Base-by-base conservation (phyloP, 2,113 vertebrate genomes). In the Oryzias melastigma region DNA sequence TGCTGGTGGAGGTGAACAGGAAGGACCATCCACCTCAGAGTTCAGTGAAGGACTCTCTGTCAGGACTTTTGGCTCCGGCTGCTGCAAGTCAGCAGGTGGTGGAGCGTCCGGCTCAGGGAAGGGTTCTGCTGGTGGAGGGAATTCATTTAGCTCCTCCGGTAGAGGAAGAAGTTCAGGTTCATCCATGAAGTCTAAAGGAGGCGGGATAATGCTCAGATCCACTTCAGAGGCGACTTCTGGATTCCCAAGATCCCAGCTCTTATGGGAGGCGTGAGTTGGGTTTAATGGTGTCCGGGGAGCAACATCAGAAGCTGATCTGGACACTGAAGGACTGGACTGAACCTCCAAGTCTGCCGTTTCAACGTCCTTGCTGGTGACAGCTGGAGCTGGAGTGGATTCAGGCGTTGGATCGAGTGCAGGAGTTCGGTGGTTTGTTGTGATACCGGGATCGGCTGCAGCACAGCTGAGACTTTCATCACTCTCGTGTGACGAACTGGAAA, bases 111-210 rank as follows among this genome's bases (percentile, higher is more conserved):
- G 52, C 17, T 29, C 57, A 3, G 16, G 19, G 3, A 63, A 20
- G 44, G 42, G 12, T n/a, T 14, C 46, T 13, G 29, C 15, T 25
- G 55, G 7, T 40, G 19, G 44, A 35, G 17, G 27, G 15, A 47
- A 29, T 25, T 58, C 27, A n/a, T 57, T 63, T 20, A 47, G 20
- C 5, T 27, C 25, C 5, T 42, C 16, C 14, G 66, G 69, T 40
- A 46, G 18, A 10, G 50, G 41, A 20, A 20, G 7, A 59, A 41
- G 41, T 2, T 2, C 8, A 15, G 83, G 80, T 14, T 84, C 62
- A 72, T 93, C 92, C 89, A 79, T 91, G 71, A 93, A 93, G 74
- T 89, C 90, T 53, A 88, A 88, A 0, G 92, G 92, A 44, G 91
- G 92, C 24, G 86, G 91, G 59, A 93, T 90, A 48, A 90, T 48